A percentile compares a stretch with the other conserved stretches of the same genome.
Evolutionary conservation across 1,140 invertebrate genomes (phyloP).

Genomic region (Lineus longissimus): DNA sequence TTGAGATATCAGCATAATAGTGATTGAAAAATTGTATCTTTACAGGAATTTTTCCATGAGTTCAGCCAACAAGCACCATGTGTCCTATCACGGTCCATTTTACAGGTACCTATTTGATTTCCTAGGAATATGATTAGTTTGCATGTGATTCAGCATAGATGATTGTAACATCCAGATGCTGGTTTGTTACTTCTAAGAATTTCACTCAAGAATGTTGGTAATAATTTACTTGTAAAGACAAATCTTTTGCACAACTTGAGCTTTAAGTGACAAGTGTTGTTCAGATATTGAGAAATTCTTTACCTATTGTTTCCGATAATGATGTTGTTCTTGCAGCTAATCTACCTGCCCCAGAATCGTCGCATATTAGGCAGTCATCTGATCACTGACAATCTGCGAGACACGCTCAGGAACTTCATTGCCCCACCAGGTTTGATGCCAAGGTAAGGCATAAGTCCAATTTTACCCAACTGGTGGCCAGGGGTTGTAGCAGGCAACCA

Average conservation of each 20-base stretch:
- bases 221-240: too few relatives aligned
- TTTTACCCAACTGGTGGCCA: background rate
- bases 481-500: slow-evolving; percentile 38
- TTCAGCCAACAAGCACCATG: slow-evolving; percentile 85
- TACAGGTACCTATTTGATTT: too few relatives aligned
- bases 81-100: slow-evolving; percentile 86
- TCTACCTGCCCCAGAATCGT: slow-evolving; percentile 46
- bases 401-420: slow-evolving; percentile 81
- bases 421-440: slow-evolving; percentile 76
- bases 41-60: slow-evolving; percentile 89
- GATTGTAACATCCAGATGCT: too few relatives aligned
- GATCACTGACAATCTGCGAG: slow-evolving; percentile 73
- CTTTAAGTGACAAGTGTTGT: too few relatives aligned
- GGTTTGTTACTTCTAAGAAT: too few relatives aligned
- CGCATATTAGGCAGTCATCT: slow-evolving; percentile 56
- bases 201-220: too few relatives aligned
- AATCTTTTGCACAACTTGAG: too few relatives aligned
- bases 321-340: slow-evolving; percentile 33
- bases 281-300: too few relatives aligned
- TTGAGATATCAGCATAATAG: too few relatives aligned
- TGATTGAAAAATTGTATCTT: slow-evolving; percentile 23
- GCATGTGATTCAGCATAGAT: too few relatives aligned
- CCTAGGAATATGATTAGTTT: too few relatives aligned
- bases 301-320: too few relatives aligned
- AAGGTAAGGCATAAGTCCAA: slow-evolving; percentile 57